These are phyloP conservation scores for Spheniscus mendiculus DNA, from an alignment of 2,113 vertebrate genomes.

Conservation along the genomic window DNA sequence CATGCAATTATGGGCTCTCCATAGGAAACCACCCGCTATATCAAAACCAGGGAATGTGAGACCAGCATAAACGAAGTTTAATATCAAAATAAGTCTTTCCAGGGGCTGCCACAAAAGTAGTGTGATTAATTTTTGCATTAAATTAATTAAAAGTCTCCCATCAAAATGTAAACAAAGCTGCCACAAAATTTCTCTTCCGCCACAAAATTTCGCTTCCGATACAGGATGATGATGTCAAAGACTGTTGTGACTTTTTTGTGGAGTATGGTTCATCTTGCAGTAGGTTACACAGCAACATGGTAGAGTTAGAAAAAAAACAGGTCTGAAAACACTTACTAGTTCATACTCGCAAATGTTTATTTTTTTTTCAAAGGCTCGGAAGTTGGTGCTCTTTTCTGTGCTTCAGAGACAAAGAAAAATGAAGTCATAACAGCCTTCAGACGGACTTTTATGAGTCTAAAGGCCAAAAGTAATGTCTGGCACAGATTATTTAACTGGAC, in stretches of 20 bases:
- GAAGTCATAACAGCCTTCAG: conserved; percentile 14
- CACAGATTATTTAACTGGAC: conserved; percentile 36
- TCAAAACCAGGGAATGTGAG: background rate
- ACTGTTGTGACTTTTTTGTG: background rate
- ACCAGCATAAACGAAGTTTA: background rate
- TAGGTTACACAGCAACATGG: background rate
- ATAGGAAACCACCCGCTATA: background rate
- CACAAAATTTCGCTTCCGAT: background rate
- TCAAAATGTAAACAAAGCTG: background rate
- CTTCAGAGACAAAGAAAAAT: conserved; percentile 23
- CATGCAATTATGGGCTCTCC: background rate
- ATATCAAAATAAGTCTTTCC: background rate
- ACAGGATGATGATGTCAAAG: background rate
- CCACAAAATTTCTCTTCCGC: background rate
- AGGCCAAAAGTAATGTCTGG: conserved; percentile 41
- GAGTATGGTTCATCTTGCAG: background rate
- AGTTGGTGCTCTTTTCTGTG: background rate
- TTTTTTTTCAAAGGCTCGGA: background rate
- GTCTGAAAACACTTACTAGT: background rate
- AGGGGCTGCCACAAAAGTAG: background rate
- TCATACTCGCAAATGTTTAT: background rate
- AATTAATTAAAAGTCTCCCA: background rate
- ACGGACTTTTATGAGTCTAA: conserved; percentile 3
- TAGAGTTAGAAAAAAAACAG: background rate
- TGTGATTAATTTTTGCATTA: background rate